These are phyloP conservation scores for Xiphorhynchus elegans DNA, from an alignment of 2,113 vertebrate genomes.

Conservation along the genomic window DNA sequence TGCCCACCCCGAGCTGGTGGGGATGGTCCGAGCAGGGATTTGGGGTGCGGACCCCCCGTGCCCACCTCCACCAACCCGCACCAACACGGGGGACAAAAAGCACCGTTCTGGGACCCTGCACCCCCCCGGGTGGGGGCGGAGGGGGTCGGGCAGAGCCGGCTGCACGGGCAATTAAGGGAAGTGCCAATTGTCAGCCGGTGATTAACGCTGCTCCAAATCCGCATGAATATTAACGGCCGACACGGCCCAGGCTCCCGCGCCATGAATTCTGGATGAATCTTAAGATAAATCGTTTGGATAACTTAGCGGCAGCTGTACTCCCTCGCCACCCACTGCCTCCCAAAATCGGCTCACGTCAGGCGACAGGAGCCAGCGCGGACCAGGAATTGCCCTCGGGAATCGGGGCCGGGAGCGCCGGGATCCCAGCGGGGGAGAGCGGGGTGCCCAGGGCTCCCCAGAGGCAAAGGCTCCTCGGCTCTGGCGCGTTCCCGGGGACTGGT, in stretches of 20 bases:
- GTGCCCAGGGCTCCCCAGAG: neutral
- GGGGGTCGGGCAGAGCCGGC: neutral
- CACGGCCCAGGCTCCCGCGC: slow-evolving; percentile 76
- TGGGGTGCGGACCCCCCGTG: fast-evolving
- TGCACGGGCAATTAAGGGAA: slow-evolving; percentile 69
- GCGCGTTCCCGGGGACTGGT: neutral
- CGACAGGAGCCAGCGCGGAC: neutral
- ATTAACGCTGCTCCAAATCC: slow-evolving; percentile 76
- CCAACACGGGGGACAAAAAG: neutral
- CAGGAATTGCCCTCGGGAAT: neutral
- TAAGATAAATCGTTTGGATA: slow-evolving; percentile 83
- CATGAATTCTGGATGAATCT: slow-evolving; percentile 84
- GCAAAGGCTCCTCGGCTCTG: neutral
- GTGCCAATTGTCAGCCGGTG: slow-evolving; percentile 75
- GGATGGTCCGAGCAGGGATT: fast-evolving
- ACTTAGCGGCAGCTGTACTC: slow-evolving; percentile 79
- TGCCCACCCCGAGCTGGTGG: neutral
- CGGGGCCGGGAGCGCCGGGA: neutral
- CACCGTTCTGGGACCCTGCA: neutral
- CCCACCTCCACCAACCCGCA: fast-evolving
- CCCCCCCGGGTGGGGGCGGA: neutral
- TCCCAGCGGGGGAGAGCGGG: neutral
- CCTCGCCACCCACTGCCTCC: slow-evolving; percentile 71
- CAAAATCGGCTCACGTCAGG: slow-evolving; percentile 54
- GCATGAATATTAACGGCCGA: slow-evolving; percentile 87